A percentile compares a stretch with the other conserved stretches of the same genome.
Conservation (phyloP, 2,888 invertebrate genomes). For the Orthosia incerta region DNA sequence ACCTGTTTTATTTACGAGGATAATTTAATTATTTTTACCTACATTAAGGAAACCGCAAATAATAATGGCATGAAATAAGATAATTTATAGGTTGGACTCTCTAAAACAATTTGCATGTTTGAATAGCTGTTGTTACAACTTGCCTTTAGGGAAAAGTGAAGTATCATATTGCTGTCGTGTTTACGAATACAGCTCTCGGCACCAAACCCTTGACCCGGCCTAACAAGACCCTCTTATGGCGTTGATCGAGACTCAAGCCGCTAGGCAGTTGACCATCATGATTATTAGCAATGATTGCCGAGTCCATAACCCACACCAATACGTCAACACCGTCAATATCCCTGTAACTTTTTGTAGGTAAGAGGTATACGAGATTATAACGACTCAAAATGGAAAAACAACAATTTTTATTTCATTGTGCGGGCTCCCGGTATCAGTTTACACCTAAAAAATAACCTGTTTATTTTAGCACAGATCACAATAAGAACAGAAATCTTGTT, state of each 20-base stretch:
- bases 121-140: background rate
- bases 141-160: background rate
- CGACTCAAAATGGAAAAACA: background rate
- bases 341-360: conserved; percentile 3
- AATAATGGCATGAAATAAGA: background rate
- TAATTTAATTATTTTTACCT: background rate
- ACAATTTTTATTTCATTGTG: background rate
- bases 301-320: conserved; percentile 16
- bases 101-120: background rate
- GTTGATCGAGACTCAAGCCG: conserved; percentile 28
- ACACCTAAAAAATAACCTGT: background rate
- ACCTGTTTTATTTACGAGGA: background rate
- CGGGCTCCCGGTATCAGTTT: background rate
- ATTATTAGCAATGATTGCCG: conserved; percentile 28
- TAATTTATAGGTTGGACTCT: background rate
- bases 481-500: background rate
- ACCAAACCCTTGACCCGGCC: conserved; percentile 39
- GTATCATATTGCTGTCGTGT: conserved; percentile 6
- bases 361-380: background rate
- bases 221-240: conserved; percentile 22
- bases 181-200: conserved; percentile 28
- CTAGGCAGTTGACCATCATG: conserved; percentile 27
- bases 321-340: conserved; percentile 21
- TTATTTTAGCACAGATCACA: background rate
- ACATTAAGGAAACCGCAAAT: background rate